Base-by-base conservation (phyloP, 1,140 invertebrate species). In the Penaeus japonicus region DNA sequence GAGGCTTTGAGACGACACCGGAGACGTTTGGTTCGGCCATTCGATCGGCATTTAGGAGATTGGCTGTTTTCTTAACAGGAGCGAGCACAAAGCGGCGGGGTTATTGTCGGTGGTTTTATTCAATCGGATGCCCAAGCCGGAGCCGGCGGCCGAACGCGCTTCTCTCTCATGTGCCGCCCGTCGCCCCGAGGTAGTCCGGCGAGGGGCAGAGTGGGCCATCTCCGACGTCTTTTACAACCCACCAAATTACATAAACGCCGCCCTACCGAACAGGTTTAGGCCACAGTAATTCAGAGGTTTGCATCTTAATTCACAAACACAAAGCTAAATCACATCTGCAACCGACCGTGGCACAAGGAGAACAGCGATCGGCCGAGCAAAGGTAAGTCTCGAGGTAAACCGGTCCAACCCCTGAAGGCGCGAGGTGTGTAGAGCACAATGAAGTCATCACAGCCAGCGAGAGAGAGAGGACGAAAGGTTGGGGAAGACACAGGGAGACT, bases 401-500 rank as follows among this genome's bases (percentile, higher is more conserved):
- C 70, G 70, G 70, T 75, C 70, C 30, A 18, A 35, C 18, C 70
- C 70, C 24, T 35, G 35, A 75, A 47, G 47, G 47, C 47, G 62
- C 62, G 24, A 75, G 70, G 35, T 39, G 35, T 35, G 47, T n/a
- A 24, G 75, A 39, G n/a, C 32, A 22, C 32, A 47, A 27, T 47
- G 18, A 35, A 39, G 32, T 18, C n/a, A 35, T 22, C 35, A 47
- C 32, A 47, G 75, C 10, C 75, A 78, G 75, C 18, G 17, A 32
- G 77, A 83, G 39, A 54, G 57, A 59, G 55, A 82, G 55, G 32
- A 18, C 59, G 80, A 82, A 27, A 82, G 79, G 39, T 55, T 32
- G 55, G 62, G 80, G n/a, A 35, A 82, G 54, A 82, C 18, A 35
- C 55, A 82, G 80, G 62, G 55, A 82, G 80, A 82, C 55, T 62